Conservation (phyloP, 1,140 invertebrate genomes). For the Oryctes rhinoceros region DNA sequence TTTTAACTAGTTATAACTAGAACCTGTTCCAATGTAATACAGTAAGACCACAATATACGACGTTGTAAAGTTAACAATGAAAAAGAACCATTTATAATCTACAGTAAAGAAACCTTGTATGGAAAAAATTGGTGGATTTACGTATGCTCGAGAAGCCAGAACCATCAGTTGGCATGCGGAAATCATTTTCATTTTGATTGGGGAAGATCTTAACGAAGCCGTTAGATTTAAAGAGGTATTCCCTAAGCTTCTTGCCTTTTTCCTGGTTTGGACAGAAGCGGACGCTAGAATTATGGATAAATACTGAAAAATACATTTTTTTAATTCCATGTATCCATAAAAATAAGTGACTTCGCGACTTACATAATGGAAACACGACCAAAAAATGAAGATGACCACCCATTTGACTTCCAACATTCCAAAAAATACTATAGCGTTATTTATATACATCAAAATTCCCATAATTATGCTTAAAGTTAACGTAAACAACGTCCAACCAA, state of each 20-base stretch:
- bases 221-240: neutral
- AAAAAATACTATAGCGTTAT: neutral
- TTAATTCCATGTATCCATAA: neutral
- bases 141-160: neutral
- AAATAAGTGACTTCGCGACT: neutral
- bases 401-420: neutral
- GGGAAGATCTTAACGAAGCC: neutral
- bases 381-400: neutral
- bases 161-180: neutral
- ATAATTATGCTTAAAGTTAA: neutral
- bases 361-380: conserved; percentile 7
- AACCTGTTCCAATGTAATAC: neutral
- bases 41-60: neutral
- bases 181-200: neutral
- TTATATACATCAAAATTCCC: neutral
- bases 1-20: too few species aligned
- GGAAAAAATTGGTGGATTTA: neutral
- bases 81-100: conserved; percentile 16
- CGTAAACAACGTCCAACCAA: neutral
- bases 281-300: neutral
- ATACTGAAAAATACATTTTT: neutral
- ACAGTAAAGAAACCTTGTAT: neutral
- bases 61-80: conserved; percentile 1
- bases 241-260: neutral
- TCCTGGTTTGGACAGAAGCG: neutral